Evolutionary conservation across 2,113 vertebrate species (phyloP), one percentile per base, ranked within the genome.

Genomic region (Sterrhoptilus dennistouni): DNA sequence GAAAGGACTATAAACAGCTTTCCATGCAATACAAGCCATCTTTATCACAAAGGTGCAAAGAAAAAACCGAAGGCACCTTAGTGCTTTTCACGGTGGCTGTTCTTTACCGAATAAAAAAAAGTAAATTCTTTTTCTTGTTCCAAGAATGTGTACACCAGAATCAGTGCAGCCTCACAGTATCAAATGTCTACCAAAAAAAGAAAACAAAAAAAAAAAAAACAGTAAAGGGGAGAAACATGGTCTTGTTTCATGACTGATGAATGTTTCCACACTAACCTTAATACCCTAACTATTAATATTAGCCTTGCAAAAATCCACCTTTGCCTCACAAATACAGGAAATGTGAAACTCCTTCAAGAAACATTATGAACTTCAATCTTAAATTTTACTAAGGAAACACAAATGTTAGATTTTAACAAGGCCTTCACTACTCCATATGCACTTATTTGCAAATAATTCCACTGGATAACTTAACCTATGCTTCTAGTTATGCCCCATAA

Each of bases 161-260:
- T 33, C 60, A 29, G 28, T 11, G 21, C 38, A 74, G 36, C 45
- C 40, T 47, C 45, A 47, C 6, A 44, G 20, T 22, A 79, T 9
- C 9, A 80, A 79, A 66, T 2, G 7, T 10, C 20, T 70, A 57
- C 4, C 13, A 60, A 7, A 59, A n/a, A 38, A 38, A 27, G n/a
- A 33, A 44, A 49, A 28, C 7, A 27, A 29, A 27, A 45, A 33
- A 44, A 65, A n/a, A 19, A 49, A 28, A 7, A 27, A 29, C 11
- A 74, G 13, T 29, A 7, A 54, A 50, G 23, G 66, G 2, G 1
- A 71, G 24, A 66, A 83, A 36, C 0, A 0, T 4, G 19, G 12
- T 27, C 35, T n/a, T 60, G 27, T 27, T 59, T 84, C 24, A 19
- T 8, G 19, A 59, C 29, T n/a, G 22, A 69, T 16, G 4, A 40